Percentiles rank a stretch among this genome's conserved stretches.
phyloP scores from a whole-genome alignment of 2,888 invertebrate species.

The Venusia cambrica region DNA sequence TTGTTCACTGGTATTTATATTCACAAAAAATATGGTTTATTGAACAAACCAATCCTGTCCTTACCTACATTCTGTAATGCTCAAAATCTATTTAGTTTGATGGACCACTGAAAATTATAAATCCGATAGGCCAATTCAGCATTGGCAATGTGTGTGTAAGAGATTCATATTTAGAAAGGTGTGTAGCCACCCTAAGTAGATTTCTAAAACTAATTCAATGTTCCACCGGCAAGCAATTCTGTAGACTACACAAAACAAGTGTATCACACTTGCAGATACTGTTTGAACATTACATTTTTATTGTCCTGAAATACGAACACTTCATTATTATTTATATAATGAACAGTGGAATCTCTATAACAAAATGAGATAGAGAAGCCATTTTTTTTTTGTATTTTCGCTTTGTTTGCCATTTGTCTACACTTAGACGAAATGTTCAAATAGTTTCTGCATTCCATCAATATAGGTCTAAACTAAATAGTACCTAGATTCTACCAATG shows the following conservation, averaged over 20 bases:
- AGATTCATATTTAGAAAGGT: constrained; percentile 10
- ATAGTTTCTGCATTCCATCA: too few relatives aligned
- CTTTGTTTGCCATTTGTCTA: too few relatives aligned
- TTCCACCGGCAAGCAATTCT: constrained; percentile 10
- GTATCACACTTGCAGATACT: constrained; percentile 7
- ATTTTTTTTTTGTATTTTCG: too few relatives aligned
- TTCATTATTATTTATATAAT: too few relatives aligned
- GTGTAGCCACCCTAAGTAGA: constrained; percentile 8
- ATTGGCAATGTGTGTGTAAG: constrained; percentile 1
- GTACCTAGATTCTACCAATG: too few relatives aligned
- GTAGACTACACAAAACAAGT: constrained; percentile 10
- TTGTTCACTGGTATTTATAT: constrained; percentile 63
- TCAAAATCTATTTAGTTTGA: too few relatives aligned
- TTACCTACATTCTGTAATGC: background rate
- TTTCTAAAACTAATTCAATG: constrained; percentile 16
- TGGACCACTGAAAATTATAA: too few relatives aligned
- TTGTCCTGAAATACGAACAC: too few relatives aligned
- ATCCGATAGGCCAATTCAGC: constrained; percentile 1
- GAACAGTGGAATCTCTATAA: too few relatives aligned
- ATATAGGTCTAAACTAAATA: too few relatives aligned
- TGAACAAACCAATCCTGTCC: constrained; percentile 7
- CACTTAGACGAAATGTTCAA: too few relatives aligned
- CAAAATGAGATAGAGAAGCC: too few relatives aligned
- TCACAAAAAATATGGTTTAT: constrained; percentile 40
- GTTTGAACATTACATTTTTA: constrained; percentile 10